Evolutionary conservation across 2,797 vertebrate species (phyloP).

Genomic region (Serranus cabrilla): DNA sequence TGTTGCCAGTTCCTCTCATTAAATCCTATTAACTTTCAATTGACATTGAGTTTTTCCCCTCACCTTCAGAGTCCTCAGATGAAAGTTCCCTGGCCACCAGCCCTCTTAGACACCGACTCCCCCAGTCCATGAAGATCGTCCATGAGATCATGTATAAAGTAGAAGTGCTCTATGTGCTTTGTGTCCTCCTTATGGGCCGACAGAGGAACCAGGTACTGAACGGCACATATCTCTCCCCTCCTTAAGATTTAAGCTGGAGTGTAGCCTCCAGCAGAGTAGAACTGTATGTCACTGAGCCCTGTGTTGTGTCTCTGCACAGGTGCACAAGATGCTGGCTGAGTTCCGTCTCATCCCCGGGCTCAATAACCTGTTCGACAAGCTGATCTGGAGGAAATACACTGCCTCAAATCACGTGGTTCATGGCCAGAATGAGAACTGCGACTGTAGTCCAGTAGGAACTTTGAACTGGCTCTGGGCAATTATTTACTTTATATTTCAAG

Average conservation of each 20-base stretch:
- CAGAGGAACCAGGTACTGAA: conserved; percentile 95
- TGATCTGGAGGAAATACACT: conserved; percentile 98
- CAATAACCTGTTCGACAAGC: conserved; percentile 98
- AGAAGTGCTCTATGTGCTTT: conserved; percentile 97
- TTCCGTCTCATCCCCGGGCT: conserved; percentile 98
- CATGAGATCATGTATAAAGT: conserved; percentile 99
- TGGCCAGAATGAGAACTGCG: conserved; percentile 98
- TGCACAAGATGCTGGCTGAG: conserved; percentile 98
- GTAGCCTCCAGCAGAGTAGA: neutral
- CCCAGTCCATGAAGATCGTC: conserved; percentile 99
- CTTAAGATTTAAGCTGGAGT: neutral
- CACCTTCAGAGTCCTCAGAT: conserved; percentile 92
- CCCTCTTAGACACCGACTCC: conserved; percentile 91
- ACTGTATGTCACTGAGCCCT: neutral
- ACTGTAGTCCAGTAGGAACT: conserved; percentile 95
- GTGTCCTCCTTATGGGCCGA: conserved; percentile 97
- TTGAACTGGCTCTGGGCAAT: neutral
- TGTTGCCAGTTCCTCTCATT: neutral
- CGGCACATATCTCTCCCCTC: neutral
- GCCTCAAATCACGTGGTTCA: conserved; percentile 93
- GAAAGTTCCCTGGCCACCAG: conserved; percentile 93
- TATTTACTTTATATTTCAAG: conserved; percentile 2
- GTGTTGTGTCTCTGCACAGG: conserved; percentile 79
- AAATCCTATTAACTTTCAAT: neutral
- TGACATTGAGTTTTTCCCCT: neutral